Evolutionary conservation across 2,797 vertebrate species (phyloP), one percentile per base, ranked within the genome.

Genomic region (Bradypodion ventrale): DNA sequence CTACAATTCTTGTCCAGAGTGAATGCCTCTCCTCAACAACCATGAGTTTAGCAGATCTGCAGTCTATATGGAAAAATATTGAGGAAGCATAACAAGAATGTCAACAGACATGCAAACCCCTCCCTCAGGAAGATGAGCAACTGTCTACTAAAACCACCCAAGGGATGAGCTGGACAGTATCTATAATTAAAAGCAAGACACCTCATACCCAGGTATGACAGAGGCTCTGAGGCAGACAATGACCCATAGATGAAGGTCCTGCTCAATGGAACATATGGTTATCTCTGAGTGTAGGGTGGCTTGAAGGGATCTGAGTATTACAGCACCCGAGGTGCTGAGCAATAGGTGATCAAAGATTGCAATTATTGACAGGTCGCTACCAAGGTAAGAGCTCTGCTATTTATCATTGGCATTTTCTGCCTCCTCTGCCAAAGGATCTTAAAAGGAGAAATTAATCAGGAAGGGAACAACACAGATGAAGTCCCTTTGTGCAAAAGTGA

Each of bases 391-490:
- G 75, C 42, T 25, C 66, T 65, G 73, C 74, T 72, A 81, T 87
- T 87, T 70, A 84, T 84, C n/a, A 84, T 4, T 59, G 78, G 66
- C 78, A n/a, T 66, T 70, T 73, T 25, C 73, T 37, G 2, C 44
- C 73, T 84, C 78, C 78, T 77, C 35, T 46, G 3, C 65, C 8
- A 40, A 21, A 42, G 56, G 65, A 63, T 19, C n/a, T 15, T 21
- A 9, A 21, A 4, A 29, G 46, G 52, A 62, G 72, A 80, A 87
- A 83, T 87, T 87, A 87, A 87, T 80, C 86, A 87, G 65, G n/a
- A 10, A 0, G 2, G 65, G 60, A 65, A 15, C 29, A 37, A 73
- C 77, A 73, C 46, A 73, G 86, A 87, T 77, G 78, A 81, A 23
- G 86, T 13, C 16, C 65, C 56, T 56, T n/a, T 44, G 70, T 56